Evolutionary conservation across 2,797 vertebrate genomes (phyloP).

Genomic region (Ctenopoma kingsleyae): DNA sequence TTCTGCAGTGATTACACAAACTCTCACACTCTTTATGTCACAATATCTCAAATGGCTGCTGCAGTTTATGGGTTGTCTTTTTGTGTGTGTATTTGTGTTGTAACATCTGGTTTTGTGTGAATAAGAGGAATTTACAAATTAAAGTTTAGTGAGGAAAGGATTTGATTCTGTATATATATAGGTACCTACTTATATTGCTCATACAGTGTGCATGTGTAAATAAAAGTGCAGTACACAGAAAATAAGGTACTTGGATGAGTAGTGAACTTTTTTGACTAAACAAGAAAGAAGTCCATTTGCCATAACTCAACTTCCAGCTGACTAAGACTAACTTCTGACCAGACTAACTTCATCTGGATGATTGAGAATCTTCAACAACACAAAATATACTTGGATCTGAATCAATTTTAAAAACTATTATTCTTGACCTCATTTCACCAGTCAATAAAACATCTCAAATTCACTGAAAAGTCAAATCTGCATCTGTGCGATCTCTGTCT

Average conservation of each 20-base stretch:
- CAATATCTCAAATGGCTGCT: background rate
- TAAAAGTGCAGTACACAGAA: background rate
- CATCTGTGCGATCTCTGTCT: conserved; percentile 23
- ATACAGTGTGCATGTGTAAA: background rate
- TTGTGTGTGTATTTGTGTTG: background rate
- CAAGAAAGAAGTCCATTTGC: too few relatives aligned
- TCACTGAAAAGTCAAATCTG: conserved; percentile 4
- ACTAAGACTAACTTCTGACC: too few relatives aligned
- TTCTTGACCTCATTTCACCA: background rate
- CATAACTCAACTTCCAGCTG: too few relatives aligned
- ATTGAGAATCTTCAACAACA: background rate
- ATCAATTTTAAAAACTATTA: background rate
- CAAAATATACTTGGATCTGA: background rate
- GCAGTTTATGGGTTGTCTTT: background rate
- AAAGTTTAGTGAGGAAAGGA: background rate
- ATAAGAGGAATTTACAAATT: background rate
- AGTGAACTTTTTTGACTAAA: too few relatives aligned
- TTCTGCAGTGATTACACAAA: conserved; percentile 4
- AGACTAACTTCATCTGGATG: too few relatives aligned
- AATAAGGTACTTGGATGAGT: too few relatives aligned
- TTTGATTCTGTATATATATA: background rate
- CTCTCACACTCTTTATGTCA: conserved; percentile 1
- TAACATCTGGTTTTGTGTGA: background rate
- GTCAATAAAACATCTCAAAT: background rate
- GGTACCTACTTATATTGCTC: background rate